These are phyloP conservation scores for Gasterosteus aculeatus DNA, from an alignment of 2,113 vertebrate species.

Conservation along the genomic window DNA sequence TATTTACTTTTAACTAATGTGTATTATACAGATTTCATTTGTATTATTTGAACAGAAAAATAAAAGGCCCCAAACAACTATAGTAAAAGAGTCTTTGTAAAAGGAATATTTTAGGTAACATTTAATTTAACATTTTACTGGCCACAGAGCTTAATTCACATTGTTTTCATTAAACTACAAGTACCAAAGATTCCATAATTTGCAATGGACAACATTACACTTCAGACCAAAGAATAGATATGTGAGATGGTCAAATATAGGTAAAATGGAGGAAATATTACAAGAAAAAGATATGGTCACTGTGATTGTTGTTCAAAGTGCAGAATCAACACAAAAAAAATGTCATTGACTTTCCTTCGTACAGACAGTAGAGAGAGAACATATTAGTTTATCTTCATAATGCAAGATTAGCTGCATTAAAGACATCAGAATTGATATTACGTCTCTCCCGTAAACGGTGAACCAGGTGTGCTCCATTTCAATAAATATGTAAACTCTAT, in stretches of 20 bases:
- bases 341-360: neutral
- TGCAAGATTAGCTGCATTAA: slow-evolving; percentile 5
- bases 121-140: neutral
- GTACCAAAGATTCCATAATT: neutral
- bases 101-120: slow-evolving; percentile 9
- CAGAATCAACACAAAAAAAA: neutral
- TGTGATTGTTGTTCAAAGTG: slow-evolving; percentile 11
- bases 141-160: slow-evolving; percentile 33
- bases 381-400: neutral
- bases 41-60: neutral
- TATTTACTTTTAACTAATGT: slow-evolving; percentile 3
- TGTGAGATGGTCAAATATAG: neutral
- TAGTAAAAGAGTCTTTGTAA: neutral
- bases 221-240: neutral
- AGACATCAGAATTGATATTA: slow-evolving; percentile 2
- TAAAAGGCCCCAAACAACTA: neutral
- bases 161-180: slow-evolving; percentile 14
- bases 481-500: neutral
- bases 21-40: neutral
- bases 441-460: slow-evolving; percentile 9
- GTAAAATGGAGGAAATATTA: neutral
- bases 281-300: slow-evolving; percentile 20
- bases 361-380: neutral
- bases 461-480: neutral
- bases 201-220: neutral